Percentiles rank a stretch among this genome's conserved stretches.
These are phyloP conservation scores for Mugil cephalus DNA, from an alignment of 2,113 vertebrate species.

Conservation along the genomic window DNA sequence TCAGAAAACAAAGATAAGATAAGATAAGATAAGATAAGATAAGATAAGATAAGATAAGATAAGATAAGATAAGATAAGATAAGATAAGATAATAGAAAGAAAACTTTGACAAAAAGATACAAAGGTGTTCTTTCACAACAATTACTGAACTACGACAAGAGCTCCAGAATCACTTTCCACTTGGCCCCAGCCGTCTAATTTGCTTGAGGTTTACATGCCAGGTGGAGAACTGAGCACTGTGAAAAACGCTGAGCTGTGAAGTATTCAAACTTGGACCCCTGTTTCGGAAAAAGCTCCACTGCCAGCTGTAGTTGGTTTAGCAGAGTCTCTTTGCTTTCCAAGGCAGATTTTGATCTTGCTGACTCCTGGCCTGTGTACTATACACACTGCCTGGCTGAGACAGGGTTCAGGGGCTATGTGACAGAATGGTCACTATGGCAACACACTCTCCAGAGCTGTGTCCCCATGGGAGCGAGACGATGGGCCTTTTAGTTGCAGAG, in stretches of 20 bases:
- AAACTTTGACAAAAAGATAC: no score
- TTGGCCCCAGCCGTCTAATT: no score
- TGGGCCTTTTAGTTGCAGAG: slow-evolving; percentile 55
- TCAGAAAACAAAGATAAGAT: no score
- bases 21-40: no score
- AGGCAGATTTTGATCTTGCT: slow-evolving; percentile 76
- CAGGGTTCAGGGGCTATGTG: slow-evolving; percentile 40
- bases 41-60: no score
- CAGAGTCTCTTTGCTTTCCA: slow-evolving; percentile 68
- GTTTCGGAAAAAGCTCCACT: slow-evolving; percentile 55
- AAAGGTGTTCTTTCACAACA: not conserved
- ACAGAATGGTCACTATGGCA: slow-evolving; percentile 53
- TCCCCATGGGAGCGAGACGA: slow-evolving; percentile 40
- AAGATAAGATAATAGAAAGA: no score
- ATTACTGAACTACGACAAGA: not conserved
- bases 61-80: no score
- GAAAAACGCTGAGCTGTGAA: slow-evolving; percentile 61
- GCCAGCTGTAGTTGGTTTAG: slow-evolving; percentile 77
- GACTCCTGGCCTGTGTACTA: slow-evolving; percentile 73
- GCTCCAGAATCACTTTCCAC: slow-evolving; percentile 18
- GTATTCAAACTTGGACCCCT: slow-evolving; percentile 48
- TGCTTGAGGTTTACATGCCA: slow-evolving; percentile 28
- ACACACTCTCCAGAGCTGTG: slow-evolving; percentile 28
- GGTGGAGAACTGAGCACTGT: slow-evolving; percentile 29
- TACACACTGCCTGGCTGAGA: slow-evolving; percentile 55